Conservation (phyloP, 2,797 vertebrate genomes). For the Pipistrellus kuhlii region DNA sequence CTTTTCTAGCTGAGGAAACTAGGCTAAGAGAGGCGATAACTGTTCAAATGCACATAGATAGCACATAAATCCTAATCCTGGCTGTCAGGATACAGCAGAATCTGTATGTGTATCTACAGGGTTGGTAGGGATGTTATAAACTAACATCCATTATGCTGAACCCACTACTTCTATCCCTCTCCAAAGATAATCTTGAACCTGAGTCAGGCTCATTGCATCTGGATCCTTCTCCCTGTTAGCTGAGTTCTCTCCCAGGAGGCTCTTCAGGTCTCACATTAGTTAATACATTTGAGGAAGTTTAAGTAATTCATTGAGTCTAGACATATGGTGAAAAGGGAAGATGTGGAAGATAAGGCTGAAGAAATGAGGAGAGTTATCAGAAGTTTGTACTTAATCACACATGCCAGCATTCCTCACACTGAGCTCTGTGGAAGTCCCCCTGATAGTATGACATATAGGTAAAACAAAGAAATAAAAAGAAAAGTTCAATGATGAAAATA, state of each 20-base stretch:
- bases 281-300: background rate
- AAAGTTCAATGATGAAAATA: background rate
- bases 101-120: accelerated
- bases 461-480: background rate
- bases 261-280: background rate
- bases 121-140: background rate
- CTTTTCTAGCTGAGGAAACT: background rate
- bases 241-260: background rate
- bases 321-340: background rate
- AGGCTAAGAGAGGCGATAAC: background rate
- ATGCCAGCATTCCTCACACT: background rate
- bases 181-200: background rate
- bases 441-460: background rate
- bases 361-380: background rate
- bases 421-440: background rate
- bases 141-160: background rate
- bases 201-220: background rate
- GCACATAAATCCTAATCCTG: background rate
- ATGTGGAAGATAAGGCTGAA: background rate
- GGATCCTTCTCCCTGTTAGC: background rate
- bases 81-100: background rate
- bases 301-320: background rate
- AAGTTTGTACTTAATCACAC: background rate
- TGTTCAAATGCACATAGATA: no score
- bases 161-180: background rate